phyloP scores from a whole-genome alignment of 2,888 invertebrate species.

The Eupelmus urozonus region DNA sequence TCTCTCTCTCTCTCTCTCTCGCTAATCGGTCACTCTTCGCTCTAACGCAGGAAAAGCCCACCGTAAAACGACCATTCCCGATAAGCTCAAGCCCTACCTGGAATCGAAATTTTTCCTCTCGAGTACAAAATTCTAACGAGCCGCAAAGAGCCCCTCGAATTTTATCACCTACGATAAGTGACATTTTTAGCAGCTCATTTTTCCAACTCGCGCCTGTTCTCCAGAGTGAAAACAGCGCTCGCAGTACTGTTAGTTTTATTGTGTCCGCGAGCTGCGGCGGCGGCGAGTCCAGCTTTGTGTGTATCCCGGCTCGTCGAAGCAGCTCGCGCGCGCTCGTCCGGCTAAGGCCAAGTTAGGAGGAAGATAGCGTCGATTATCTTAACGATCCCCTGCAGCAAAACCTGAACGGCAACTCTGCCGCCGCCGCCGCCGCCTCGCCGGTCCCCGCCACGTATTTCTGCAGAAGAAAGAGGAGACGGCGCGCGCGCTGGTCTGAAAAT shows the following conservation, averaged over 20 bases:
- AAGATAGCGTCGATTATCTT: constrained; percentile 77
- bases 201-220: neutral
- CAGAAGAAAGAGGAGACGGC: constrained; percentile 63
- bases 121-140: no score
- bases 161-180: constrained; percentile 1
- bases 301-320: neutral
- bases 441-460: constrained; percentile 58
- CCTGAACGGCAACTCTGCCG: constrained; percentile 76
- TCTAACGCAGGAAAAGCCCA: neutral
- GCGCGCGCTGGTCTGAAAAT: constrained; percentile 63
- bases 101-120: no score
- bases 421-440: constrained; percentile 56
- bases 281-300: neutral
- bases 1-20: no score
- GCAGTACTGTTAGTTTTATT: constrained; percentile 53
- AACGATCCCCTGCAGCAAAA: constrained; percentile 77
- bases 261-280: neutral
- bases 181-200: neutral
- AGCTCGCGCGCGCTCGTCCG: constrained; percentile 45
- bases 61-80: neutral
- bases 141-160: no score
- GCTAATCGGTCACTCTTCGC: neutral
- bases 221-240: no score
- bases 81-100: no score
- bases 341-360: constrained; percentile 75